Conservation (phyloP, 2,797 vertebrate genomes). For the Halcyon badia region DNA sequence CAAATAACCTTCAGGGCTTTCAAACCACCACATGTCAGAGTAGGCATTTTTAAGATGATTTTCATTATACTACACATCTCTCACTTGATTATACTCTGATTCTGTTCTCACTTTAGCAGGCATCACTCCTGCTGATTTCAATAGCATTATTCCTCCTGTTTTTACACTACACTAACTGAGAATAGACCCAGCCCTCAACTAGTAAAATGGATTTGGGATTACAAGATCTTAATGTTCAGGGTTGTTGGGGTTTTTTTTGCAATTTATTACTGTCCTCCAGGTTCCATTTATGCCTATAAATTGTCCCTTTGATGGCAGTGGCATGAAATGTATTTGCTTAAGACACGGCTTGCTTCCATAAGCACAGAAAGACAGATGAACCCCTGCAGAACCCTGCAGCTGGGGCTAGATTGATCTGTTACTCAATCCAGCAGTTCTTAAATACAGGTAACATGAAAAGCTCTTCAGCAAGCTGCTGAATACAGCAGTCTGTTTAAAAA, state of each 20-base stretch:
- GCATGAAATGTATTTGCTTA: background rate
- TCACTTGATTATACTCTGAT: background rate
- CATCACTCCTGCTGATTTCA: background rate
- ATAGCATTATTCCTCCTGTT: background rate
- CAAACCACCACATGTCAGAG: background rate
- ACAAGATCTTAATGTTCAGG: background rate
- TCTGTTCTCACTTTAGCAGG: background rate
- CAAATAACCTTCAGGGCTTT: background rate
- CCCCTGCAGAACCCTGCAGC: slow-evolving; percentile 5
- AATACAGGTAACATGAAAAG: slow-evolving; percentile 20
- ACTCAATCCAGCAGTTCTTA: slow-evolving; percentile 46
- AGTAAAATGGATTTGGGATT: background rate
- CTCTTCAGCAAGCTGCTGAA: slow-evolving; percentile 27
- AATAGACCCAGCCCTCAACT: background rate
- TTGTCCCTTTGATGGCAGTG: background rate
- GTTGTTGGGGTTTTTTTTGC: background rate
- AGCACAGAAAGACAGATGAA: slow-evolving; percentile 12
- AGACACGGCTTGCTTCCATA: background rate
- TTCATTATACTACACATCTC: background rate
- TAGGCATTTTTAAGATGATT: background rate
- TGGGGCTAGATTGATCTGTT: slow-evolving; percentile 28
- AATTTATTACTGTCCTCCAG: background rate
- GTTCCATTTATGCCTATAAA: background rate
- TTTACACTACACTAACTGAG: background rate
- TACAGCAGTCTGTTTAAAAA: slow-evolving; percentile 19